Base-by-base conservation (phyloP, 2,888 invertebrate species). In the Clivina fossor region DNA sequence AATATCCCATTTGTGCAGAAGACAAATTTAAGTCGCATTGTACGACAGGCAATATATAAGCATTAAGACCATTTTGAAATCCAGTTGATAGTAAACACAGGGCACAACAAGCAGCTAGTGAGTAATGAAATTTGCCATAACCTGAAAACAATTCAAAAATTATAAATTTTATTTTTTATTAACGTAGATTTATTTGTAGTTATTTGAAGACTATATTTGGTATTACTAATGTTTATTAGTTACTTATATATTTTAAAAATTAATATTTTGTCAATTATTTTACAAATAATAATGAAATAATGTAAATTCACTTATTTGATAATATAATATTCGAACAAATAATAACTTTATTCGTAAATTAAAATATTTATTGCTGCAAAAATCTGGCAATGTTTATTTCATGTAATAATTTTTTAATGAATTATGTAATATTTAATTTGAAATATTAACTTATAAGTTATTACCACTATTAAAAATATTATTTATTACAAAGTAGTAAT, bases 11-110 rank as follows among this genome's bases (percentile, higher is more conserved):
- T 66, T 86, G 80, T 55, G 79, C 77, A 0, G 86, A 84, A 7
- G 80, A 76, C 7, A 88, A 76, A 9, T 78, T 65, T 22, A 89
- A 77, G 63, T 88, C 88, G 65, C 87, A 87, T 58, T 82, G 78
- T 1, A 86, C 86, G 0, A 86, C 83, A 0, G 88, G 86, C 41
- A 89, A 73, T 26, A 87, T 81, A 69, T 87, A 88, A 0, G 88
- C 85, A 66, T 85, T 80, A 1, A 83, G 74, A 51, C 83, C 82
- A 71, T 84, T 84, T 70, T 85, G 81, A 38, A 83, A 80, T 18
- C 85, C 85, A 1, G 81, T 80, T 2, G 80, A 77, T 61, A 85
- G 71, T 67, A 85, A 80, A 37, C 81, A 80, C 58, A 79, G 71
- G 0, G 85, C 84, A 69, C 86, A 86, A 0, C 85, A 80, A 0